Conservation (phyloP, 2,888 invertebrate species). For the Rotaria sp. region DNA sequence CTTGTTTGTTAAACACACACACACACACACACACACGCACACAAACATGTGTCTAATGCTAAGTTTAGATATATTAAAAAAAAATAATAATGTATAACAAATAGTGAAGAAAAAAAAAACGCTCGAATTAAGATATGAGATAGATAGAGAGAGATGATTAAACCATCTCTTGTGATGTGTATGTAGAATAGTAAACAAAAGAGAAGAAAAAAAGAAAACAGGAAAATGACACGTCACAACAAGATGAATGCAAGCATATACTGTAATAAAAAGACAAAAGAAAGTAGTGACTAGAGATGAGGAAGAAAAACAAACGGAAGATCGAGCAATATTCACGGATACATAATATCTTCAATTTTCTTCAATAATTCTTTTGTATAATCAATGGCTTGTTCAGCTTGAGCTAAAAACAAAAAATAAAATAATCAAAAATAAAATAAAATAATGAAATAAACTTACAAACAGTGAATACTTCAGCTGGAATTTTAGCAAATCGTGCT, state of each 20-base stretch:
- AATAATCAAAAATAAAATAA: background rate
- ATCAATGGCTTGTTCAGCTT: constrained; percentile 41
- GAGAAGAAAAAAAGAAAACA: background rate
- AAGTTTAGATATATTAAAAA: background rate
- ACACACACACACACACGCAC: background rate
- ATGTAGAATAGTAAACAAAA: background rate
- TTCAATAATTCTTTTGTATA: constrained; percentile 40
- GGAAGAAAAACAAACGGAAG: background rate
- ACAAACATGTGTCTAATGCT: background rate
- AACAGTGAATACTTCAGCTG: constrained; percentile 39
- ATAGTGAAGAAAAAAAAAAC: background rate
- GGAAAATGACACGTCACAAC: background rate
- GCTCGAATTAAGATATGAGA: background rate
- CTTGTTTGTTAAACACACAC: background rate
- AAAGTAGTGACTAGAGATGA: background rate
- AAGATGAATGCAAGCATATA: background rate
- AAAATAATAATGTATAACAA: constrained; percentile 14
- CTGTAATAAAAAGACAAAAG: background rate
- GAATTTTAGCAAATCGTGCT: constrained; percentile 40
- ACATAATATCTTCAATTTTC: constrained; percentile 40
- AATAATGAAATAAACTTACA: constrained; percentile 30
- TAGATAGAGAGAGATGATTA: background rate
- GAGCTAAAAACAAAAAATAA: constrained; percentile 32
- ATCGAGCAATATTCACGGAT: constrained; percentile 26
- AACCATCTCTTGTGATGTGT: background rate